Base-by-base conservation (phyloP, 2,113 vertebrate genomes). In the Anarrhichthys ocellatus region DNA sequence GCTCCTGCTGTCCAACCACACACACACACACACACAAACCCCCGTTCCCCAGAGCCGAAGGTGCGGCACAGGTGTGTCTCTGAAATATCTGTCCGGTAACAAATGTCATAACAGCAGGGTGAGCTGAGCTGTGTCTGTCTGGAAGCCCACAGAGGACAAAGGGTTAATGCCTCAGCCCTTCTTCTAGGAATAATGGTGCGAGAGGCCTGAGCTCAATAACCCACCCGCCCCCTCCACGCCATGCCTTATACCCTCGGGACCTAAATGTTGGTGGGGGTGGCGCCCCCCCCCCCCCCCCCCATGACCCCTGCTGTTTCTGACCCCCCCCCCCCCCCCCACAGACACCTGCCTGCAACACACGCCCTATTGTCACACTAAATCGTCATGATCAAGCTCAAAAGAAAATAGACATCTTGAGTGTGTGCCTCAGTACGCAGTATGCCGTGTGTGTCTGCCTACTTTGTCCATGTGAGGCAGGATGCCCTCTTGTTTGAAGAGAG, bases 71-170 rank as follows among this genome's bases (percentile, higher is more conserved):
- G 44, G 44, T 73, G 20, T 77, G 34, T 29, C 15, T 46, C 56
- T 22, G 17, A 32, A 42, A 79, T 22, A 32, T 75, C 44, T 59
- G 67, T 48, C 74, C n/a, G 18, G n/a, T 24, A 10, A 48, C 27
- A 38, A 18, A 36, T 15, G n/a, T 40, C 46, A 27, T 9, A 42
- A 17, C 10, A n/a, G 27, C 14, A 20, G 46, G 34, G 29, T 76
- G 58, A 90, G 59, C 48, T 50, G 68, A 81, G 75, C 65, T 68
- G 24, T 50, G 58, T 65, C 68, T 81, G 15, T 75, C 71, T 79
- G 29, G 27, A 13, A 70, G 85, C n/a, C 5, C 69, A 36, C 59
- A 34, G 40, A 86, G 81, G 76, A 92, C 87, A 93, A 93, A 88
- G 73, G 78, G 69, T 86, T 88, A 81, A 87, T 74, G 71, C 81